Percentiles rank a stretch among this genome's conserved stretches.
Conservation (phyloP, 2,888 invertebrate genomes). For the Cryptophagus acutangulus region DNA sequence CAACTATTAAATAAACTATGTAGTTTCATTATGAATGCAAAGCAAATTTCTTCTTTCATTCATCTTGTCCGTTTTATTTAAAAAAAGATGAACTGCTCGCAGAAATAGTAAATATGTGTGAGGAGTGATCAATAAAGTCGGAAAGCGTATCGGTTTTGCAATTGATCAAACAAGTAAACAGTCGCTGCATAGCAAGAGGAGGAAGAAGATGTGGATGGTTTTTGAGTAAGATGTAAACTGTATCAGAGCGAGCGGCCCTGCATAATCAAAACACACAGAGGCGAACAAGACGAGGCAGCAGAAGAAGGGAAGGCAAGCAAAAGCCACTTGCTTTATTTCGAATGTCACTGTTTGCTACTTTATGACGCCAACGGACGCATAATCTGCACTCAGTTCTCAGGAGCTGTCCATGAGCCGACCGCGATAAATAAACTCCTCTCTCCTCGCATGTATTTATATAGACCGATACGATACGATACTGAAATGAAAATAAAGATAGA, state of each 20-base stretch:
- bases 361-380: slow-evolving; percentile 40
- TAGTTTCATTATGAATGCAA: too few species aligned
- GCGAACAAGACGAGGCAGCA: too few species aligned
- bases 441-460: too few species aligned
- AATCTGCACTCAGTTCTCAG: slow-evolving; percentile 41
- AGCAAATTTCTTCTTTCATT: too few species aligned
- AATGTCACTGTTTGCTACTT: slow-evolving; percentile 40
- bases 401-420: slow-evolving; percentile 35
- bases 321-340: slow-evolving; percentile 40
- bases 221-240: slow-evolving; percentile 38
- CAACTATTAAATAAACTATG: too few species aligned
- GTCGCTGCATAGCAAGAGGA: slow-evolving; percentile 7
- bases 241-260: slow-evolving; percentile 33
- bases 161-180: slow-evolving; percentile 22
- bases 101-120: too few species aligned
- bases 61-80: too few species aligned
- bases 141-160: slow-evolving; percentile 13
- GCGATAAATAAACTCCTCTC: slow-evolving; percentile 35
- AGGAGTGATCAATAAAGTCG: slow-evolving; percentile 25
- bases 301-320: too few species aligned
- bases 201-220: neutral
- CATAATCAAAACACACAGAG: slow-evolving; percentile 39
- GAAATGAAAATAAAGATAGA: slow-evolving; percentile 39
- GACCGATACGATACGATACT: slow-evolving; percentile 27
- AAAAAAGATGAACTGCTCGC: too few species aligned